Evolutionary conservation across 2,113 vertebrate species (phyloP), one percentile per base, ranked within the genome.

Genomic region (Phodopus roborovskii): DNA sequence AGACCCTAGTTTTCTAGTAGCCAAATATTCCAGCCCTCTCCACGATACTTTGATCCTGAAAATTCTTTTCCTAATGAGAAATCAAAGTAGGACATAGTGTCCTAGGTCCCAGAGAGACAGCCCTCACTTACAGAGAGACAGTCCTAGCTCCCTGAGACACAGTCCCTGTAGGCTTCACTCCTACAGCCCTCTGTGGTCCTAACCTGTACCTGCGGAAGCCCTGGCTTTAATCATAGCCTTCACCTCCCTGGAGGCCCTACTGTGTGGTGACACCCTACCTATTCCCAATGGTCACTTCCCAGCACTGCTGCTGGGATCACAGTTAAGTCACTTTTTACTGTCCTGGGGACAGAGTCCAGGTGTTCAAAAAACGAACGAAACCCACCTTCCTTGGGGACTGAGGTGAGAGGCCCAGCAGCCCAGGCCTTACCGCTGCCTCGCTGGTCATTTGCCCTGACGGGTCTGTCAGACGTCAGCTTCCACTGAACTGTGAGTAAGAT

Each of bases 401-500:
- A 42, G 87, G 2, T 45, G 16, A 16, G 58, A 39, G 78, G 15
- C 26, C 11, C 66, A 48, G 45, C 36, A 92, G 11, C 58, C 71
- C 73, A 24, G 56, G n/a, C 75, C 87, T 60, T 87, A 91, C 70
- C 73, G 78, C 60, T 42, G 60, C 28, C 90, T 53, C 70, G 58
- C 50, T 56, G 62, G 64, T 64, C 60, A 62, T 83, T 92, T 92
- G n/a, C 24, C 1, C 79, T 75, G 68, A 95, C 48, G 66, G 92
- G 94, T 96, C 93, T 78, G 88, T 92, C 94, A 97, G 82, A 88
- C 68, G 56, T 26, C 90, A 62, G 82, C 53, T 86, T 96, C 36
- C 24, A 94, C 68, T 86, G 88, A 66, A 92, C 93, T 85, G 87
- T 96, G 62, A 89, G 87, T 86, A 90, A 92, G 95, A 88, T 96